A percentile compares a stretch with the other conserved stretches of the same genome.
Conservation (phyloP, 2,797 vertebrate species). For the Sebastes iracundus region DNA sequence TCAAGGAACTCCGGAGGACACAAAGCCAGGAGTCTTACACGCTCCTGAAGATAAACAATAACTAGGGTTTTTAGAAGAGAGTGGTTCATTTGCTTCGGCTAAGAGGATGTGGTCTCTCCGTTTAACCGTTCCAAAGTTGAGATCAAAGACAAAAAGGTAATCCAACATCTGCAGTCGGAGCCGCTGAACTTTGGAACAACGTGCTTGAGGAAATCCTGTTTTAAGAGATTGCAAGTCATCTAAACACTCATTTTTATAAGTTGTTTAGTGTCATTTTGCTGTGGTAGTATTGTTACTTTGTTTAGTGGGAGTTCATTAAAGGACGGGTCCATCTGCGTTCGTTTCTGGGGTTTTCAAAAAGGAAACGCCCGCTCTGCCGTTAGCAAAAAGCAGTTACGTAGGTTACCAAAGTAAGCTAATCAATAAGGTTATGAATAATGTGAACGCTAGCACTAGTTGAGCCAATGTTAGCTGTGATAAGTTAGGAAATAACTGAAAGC, state of each 20-base stretch:
- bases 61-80: constrained; percentile 19
- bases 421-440: too few relatives aligned
- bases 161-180: constrained; percentile 6
- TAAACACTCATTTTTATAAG: constrained; percentile 3
- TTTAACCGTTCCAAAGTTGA: constrained; percentile 31
- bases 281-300: background rate
- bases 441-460: too few relatives aligned
- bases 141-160: constrained; percentile 48
- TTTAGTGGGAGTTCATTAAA: background rate
- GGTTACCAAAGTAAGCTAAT: too few relatives aligned
- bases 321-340: too few relatives aligned
- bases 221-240: background rate
- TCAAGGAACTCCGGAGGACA: constrained; percentile 35
- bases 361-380: too few relatives aligned
- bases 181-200: constrained; percentile 16
- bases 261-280: background rate
- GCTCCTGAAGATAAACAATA: constrained; percentile 47
- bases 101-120: constrained; percentile 31
- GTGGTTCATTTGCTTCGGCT: constrained; percentile 42
- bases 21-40: constrained; percentile 45
- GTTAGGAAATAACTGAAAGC: too few relatives aligned
- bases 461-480: too few relatives aligned
- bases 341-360: too few relatives aligned
- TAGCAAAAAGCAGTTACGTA: too few relatives aligned
- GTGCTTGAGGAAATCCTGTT: constrained; percentile 18